Base-by-base conservation (phyloP, 2,113 vertebrate genomes). In the Geococcyx californianus region DNA sequence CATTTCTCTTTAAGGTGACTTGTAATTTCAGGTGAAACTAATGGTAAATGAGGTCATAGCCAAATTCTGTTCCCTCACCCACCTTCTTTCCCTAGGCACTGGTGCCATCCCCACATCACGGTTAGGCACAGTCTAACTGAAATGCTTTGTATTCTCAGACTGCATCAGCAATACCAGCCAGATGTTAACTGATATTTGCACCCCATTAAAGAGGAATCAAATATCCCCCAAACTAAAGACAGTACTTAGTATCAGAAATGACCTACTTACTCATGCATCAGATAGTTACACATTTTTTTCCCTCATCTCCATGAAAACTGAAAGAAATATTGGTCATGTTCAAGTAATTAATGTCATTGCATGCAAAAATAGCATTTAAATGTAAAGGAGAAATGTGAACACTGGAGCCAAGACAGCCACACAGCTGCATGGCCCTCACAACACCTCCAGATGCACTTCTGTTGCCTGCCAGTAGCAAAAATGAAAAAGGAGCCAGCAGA, bases 371-470 rank as follows among this genome's bases (percentile, higher is more conserved):
- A 86, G 28, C 60, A 75, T 90, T 90, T 95, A 96, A 95, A 64
- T 91, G 76, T 54, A 82, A 84, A 40, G 87, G 54, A 93, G 28
- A 45, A 92, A 60, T 68, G 28, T 2, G 36, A 81, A n/a, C 60
- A 67, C 21, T 11, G 67, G 44, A 95, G 91, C 84, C 91, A 97
- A 96, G 68, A 45, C 0, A 4, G 92, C 47, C 60, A 33, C 73
- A 70, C 87, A 97, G 95, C 93, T 97, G 92, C 70, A 78, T 74
- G 82, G 95, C 92, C 94, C 66, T 14, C 62, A 85, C 62, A 94
- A 15, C 78, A 93, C 82, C 90, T 97, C 96, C 97, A 97, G 96
- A 97, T 97, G 97, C 14, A 80, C 38, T 85, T 81, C 91, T 84
- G 64, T 58, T 87, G 62, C 59, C 56, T 97, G 97, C 97, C 97